These are phyloP conservation scores for Mirza zaza DNA, from an alignment of 2,113 vertebrate genomes.

Conservation along the genomic window DNA sequence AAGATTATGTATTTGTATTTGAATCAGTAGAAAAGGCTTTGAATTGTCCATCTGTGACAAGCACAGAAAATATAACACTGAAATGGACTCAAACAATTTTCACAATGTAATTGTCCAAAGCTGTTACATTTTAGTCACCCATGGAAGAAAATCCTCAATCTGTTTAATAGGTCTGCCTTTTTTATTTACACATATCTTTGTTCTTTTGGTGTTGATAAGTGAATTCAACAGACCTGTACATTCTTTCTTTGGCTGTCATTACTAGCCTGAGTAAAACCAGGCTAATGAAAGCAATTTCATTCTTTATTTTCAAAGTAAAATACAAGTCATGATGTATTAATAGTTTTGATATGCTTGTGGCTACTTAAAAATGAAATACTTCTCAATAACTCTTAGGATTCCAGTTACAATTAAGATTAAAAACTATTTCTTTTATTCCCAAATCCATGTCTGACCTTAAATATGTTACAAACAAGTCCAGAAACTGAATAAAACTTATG, in stretches of 20 bases:
- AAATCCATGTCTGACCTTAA: neutral
- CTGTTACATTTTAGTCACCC: slow-evolving; percentile 24
- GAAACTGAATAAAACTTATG: neutral
- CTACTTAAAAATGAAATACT: slow-evolving; percentile 36
- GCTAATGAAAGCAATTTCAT: slow-evolving; percentile 9
- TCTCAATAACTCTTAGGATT: neutral
- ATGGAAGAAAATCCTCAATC: slow-evolving; percentile 49
- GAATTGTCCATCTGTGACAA: slow-evolving; percentile 23
- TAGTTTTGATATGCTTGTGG: neutral
- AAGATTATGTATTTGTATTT: slow-evolving; percentile 44
- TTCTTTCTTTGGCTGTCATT: neutral
- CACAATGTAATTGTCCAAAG: slow-evolving; percentile 16
- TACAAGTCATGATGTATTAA: neutral
- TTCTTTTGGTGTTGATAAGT: neutral
- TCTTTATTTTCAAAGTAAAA: slow-evolving; percentile 45
- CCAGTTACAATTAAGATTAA: neutral
- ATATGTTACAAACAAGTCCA: neutral
- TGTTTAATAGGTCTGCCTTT: slow-evolving; percentile 9
- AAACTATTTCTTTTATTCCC: slow-evolving; percentile 24
- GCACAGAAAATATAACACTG: slow-evolving; percentile 1
- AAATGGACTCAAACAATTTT: slow-evolving; percentile 25
- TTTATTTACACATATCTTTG: slow-evolving; percentile 49
- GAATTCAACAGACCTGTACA: neutral
- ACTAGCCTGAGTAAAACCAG: neutral
- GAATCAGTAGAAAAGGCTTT: slow-evolving; percentile 23